Percentiles rank a stretch among this genome's conserved stretches.
These are phyloP conservation scores for Tetragonula carbonaria DNA, from an alignment of 2,888 invertebrate genomes.

Conservation along the genomic window DNA sequence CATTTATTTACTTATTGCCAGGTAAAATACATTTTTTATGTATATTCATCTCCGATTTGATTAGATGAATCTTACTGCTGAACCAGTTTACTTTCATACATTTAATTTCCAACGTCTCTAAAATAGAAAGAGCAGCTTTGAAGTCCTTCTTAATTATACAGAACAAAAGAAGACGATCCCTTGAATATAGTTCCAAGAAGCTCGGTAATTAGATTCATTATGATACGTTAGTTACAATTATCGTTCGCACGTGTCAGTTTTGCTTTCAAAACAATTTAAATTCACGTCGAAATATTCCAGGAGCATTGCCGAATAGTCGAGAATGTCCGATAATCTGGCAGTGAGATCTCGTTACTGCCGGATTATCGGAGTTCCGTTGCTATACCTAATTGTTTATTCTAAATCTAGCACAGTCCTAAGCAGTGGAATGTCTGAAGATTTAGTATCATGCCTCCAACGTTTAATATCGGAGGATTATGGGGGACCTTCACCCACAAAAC, in stretches of 20 bases:
- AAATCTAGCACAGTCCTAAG: neutral
- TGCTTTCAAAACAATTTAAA: neutral
- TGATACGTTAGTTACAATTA: constrained; percentile 3
- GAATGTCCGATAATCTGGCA: constrained; percentile 35
- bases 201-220: neutral
- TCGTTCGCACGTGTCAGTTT: neutral
- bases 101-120: neutral
- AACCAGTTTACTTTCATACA: neutral
- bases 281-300: constrained; percentile 20
- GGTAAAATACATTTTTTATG: neutral
- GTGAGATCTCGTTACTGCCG: constrained; percentile 33
- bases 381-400: constrained; percentile 37
- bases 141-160: neutral
- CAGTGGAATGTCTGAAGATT: constrained; percentile 5
- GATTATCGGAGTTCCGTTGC: constrained; percentile 28
- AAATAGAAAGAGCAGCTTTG: neutral
- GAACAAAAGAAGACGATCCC: neutral
- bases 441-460: constrained; percentile 1
- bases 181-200: neutral
- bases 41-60: neutral
- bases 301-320: constrained; percentile 12
- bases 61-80: neutral
- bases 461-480: constrained; percentile 12
- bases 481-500: neutral
- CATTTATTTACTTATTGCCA: neutral